These are phyloP conservation scores for Pentalonia nigronervosa DNA, from an alignment of 1,140 invertebrate genomes.

Conservation along the genomic window DNA sequence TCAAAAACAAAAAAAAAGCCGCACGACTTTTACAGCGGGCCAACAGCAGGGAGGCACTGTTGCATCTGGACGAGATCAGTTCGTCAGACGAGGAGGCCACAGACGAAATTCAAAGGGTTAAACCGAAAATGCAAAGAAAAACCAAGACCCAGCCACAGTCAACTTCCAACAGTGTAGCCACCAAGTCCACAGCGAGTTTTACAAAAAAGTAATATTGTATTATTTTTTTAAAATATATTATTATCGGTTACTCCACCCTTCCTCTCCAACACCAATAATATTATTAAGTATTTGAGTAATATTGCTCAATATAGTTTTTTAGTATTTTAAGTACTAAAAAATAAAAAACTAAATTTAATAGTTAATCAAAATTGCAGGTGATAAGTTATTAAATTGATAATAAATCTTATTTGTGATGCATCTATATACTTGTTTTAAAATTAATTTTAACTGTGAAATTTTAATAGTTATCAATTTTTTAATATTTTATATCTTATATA, in stretches of 20 bases:
- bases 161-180: conserved; percentile 15
- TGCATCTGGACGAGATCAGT: conserved; percentile 65
- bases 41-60: conserved; percentile 65
- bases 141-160: neutral
- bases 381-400: neutral
- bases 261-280: no score
- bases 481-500: no score
- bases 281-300: no score
- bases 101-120: conserved; percentile 62
- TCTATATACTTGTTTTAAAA: neutral
- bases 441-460: neutral
- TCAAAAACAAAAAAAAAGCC: conserved; percentile 62
- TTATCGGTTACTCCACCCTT: neutral
- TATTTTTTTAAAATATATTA: neutral
- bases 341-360: neutral
- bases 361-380: neutral
- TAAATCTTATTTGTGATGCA: neutral
- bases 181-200: conserved; percentile 41
- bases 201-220: conserved; percentile 39
- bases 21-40: conserved; percentile 66
- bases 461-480: neutral
- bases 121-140: conserved; percentile 54
- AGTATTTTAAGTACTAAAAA: neutral
- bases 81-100: conserved; percentile 66
- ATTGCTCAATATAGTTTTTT: no score